Evolutionary conservation across 2,113 vertebrate genomes (phyloP).

Genomic region (Erpornis zantholeuca): DNA sequence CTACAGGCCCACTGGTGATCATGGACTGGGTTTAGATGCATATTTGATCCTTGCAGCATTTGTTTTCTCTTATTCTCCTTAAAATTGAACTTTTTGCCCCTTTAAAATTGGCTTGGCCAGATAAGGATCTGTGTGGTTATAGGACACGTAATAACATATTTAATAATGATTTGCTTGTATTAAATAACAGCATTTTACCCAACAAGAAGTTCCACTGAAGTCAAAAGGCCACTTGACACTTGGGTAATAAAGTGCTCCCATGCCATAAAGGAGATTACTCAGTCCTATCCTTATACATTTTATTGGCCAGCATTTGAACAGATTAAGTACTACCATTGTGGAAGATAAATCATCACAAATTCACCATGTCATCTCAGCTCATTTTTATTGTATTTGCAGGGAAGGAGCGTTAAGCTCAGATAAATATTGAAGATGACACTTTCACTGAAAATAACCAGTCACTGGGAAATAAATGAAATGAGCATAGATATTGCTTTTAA

Average conservation of each 20-base stretch:
- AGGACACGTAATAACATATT: not conserved
- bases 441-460: slow-evolving; percentile 34
- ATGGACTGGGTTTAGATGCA: not conserved
- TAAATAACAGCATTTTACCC: not conserved
- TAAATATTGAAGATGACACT: slow-evolving; percentile 48
- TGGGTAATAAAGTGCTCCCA: not conserved
- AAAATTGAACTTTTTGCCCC: not conserved
- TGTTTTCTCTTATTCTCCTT: not conserved
- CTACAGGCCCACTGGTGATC: not conserved
- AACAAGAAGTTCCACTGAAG: not conserved
- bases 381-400: slow-evolving; percentile 39
- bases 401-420: slow-evolving; percentile 25
- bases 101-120: not conserved
- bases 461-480: slow-evolving; percentile 40
- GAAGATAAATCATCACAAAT: slow-evolving; percentile 41
- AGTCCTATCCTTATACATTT: not conserved
- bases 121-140: not conserved
- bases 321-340: slow-evolving; percentile 19
- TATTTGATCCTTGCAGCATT: not conserved
- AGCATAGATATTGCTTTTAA: slow-evolving; percentile 24
- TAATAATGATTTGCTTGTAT: not conserved
- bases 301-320: not conserved
- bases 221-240: not conserved
- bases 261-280: not conserved
- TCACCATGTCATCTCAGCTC: slow-evolving; percentile 5